Evolutionary conservation across 2,888 invertebrate species (phyloP), one percentile per base, ranked within the genome.

Genomic region (Euplexia lucipara): DNA sequence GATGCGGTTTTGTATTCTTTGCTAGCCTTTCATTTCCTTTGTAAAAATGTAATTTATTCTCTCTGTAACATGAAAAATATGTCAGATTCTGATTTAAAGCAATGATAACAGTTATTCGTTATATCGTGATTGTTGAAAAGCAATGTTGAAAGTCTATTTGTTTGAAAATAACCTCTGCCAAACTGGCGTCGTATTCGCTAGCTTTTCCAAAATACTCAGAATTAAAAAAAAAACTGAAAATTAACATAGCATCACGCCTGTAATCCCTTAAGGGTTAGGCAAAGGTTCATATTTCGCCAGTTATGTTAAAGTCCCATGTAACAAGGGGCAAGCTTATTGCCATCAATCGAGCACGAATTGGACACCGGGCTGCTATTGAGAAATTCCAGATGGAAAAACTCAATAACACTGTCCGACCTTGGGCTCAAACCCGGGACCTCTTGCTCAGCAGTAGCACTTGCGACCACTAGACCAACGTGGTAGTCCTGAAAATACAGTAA

Each of bases 1-100:
- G 30, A 49, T 16, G 52, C 32, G 51, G 42, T 52, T 74, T 74
- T 67, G 47, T 67, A 26, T 68, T 74, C 26, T 58, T 73, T 70
- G 34, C 41, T 45, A 26, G 51, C 34, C 32, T 59, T 63, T 57
- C 48, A 58, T 78, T 51, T 61, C 60, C 47, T 69, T 60, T 68
- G 53, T 54, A 52, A 47, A 59, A 78, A 74, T 63, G 41, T 63
- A 63, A 75, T 74, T 58, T 73, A 59, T 68, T 59, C 68, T 59
- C 53, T 63, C 37, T 44, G 48, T 42, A 39, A 39, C 45, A 49
- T 49, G 37, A 56, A 78, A 42, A 73, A 48, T 67, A 41, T 35
- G 48, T 20, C 42, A 35, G 48, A 39, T 53, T 63, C 8, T 32
- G 35, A 65, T 52, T 57, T 51, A 35, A 41, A 52, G 14, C 35